Base-by-base conservation (phyloP, 2,888 invertebrate genomes). In the Apomyelois bistriatella region DNA sequence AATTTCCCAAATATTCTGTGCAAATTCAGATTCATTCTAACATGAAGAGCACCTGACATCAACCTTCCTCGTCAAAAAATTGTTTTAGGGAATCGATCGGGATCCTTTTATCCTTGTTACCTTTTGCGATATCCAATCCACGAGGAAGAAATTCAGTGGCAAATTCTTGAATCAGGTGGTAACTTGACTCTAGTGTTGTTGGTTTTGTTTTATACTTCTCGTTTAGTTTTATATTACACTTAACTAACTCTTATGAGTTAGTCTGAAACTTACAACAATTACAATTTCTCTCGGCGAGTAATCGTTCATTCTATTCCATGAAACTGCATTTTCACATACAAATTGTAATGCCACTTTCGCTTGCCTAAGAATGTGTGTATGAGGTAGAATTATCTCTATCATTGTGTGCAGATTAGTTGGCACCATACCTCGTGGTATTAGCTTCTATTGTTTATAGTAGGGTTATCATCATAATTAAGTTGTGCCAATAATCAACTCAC, bases 271-370 rank as follows among this genome's bases (percentile, higher is more conserved):
- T 46, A 32, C 32, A 9, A 37, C 42, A 43, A 46, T 46, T 54
- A 52, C 56, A 58, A 56, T 65, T 66, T 70, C 66, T 61, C 67
- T 61, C 59, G 58, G 41, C 58, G 55, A 57, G 59, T 52, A 53
- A 60, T 66, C 63, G 59, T 62, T 73, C 61, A 74, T 70, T 75
- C 64, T 68, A 68, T 71, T 68, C 69, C 69, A 76, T 79, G 76
- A 79, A 78, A 78, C 64, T 74, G 70, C 70, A 76, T 79, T 82
- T 85, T 85, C 82, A 76, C 79, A 77, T 74, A 79, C 72, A 68
- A 77, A 78, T 73, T 75, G 70, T 73, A 72, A 76, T 71, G 66
- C 64, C 67, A 82, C 88, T 89, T 89, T 88, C 88, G 80, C 85
- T 65, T 51, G 65, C 53, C 58, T 60, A 70, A 74, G 72, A 74